These are phyloP conservation scores for Pangasius djambal DNA, from an alignment of 2,797 vertebrate genomes.

Conservation along the genomic window DNA sequence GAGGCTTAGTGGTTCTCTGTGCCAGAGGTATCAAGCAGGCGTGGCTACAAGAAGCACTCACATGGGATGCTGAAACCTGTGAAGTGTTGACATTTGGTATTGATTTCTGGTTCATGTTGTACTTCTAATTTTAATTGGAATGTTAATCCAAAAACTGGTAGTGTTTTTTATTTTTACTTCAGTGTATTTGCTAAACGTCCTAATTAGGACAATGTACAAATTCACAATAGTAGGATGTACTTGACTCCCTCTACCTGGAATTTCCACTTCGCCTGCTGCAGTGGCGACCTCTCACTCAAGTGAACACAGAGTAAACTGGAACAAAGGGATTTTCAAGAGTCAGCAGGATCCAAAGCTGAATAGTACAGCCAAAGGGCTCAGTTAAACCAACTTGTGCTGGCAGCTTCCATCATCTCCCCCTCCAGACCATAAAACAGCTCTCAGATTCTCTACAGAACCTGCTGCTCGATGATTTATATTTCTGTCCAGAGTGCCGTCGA, in stretches of 20 bases:
- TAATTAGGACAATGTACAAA: conserved; percentile 52
- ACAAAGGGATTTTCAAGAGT: conserved; percentile 69
- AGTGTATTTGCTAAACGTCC: neutral
- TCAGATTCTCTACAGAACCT: conserved; percentile 24
- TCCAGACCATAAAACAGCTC: neutral
- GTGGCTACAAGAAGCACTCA: too few relatives aligned
- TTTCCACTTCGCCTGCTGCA: conserved; percentile 37
- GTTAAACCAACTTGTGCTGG: conserved; percentile 72
- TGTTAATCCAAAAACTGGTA: neutral
- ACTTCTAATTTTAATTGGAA: neutral
- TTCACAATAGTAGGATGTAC: conserved; percentile 58
- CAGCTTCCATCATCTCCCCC: conserved; percentile 50
- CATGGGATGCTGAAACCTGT: neutral
- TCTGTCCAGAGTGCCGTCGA: conserved; percentile 17
- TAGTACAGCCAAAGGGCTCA: conserved; percentile 66
- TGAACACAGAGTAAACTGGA: conserved; percentile 60
- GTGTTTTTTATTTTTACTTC: neutral
- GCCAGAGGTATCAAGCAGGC: neutral
- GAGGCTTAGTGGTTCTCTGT: neutral
- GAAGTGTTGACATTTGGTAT: neutral
- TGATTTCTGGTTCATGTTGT: neutral
- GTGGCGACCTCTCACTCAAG: conserved; percentile 51
- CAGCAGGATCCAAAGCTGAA: conserved; percentile 73
- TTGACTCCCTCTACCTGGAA: conserved; percentile 38
- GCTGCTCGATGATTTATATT: conserved; percentile 14